Percentiles rank a stretch among this genome's conserved stretches.
Evolutionary conservation across 1,140 invertebrate genomes (phyloP).

Genomic region (Rhagoletis zephyria): DNA sequence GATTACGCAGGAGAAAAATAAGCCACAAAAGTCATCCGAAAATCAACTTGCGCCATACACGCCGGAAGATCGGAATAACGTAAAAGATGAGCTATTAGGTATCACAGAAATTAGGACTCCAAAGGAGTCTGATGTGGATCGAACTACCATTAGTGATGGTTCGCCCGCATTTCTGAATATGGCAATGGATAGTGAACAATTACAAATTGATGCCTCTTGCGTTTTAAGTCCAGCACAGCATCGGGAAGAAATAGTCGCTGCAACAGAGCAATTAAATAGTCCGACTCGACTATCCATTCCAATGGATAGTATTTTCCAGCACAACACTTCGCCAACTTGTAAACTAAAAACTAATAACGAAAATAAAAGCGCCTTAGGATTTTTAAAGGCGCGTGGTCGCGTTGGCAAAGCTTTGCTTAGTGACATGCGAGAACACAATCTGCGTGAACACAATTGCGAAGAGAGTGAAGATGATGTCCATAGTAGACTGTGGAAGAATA

Average conservation of each 20-base stretch:
- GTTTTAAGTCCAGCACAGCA: slow-evolving; percentile 37
- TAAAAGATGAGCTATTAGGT: not conserved
- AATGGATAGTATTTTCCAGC: not conserved
- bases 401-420: not conserved
- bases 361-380: slow-evolving; percentile 17
- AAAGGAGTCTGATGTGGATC: not conserved
- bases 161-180: slow-evolving; percentile 61
- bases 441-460: not conserved
- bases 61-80: not conserved
- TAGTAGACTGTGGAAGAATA: not conserved
- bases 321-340: slow-evolving; percentile 20
- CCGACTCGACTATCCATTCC: not conserved
- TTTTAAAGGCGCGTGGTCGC: slow-evolving; percentile 14
- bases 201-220: slow-evolving; percentile 58
- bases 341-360: not conserved
- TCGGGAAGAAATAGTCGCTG: not conserved
- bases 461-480: not conserved
- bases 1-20: not conserved
- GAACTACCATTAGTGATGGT: slow-evolving; percentile 8
- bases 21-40: slow-evolving; percentile 22
- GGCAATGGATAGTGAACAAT: slow-evolving; percentile 62
- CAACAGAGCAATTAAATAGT: slow-evolving; percentile 29
- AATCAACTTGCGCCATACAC: not conserved
- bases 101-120: not conserved
- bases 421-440: not conserved